phyloP scores from a whole-genome alignment of 2,797 vertebrate species.

The Hippopotamyrus pictus region DNA sequence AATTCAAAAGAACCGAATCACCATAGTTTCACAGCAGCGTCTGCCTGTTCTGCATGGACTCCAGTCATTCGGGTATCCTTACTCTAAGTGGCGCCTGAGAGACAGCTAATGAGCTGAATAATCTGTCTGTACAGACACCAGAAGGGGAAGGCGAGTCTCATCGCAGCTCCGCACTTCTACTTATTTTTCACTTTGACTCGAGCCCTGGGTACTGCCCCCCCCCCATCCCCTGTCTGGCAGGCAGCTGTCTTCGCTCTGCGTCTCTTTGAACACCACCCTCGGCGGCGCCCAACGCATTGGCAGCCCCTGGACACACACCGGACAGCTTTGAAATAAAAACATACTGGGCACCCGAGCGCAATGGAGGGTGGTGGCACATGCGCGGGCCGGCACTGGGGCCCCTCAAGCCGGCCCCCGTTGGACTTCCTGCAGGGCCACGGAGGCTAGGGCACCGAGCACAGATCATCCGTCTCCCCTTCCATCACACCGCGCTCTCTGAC shows the following conservation, averaged over 20 bases:
- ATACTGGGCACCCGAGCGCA: not conserved
- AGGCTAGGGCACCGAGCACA: not conserved
- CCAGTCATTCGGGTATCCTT: not conserved
- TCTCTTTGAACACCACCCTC: slow-evolving; percentile 13
- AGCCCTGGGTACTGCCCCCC: not conserved
- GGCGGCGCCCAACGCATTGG: not conserved
- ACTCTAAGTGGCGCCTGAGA: not conserved
- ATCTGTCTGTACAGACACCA: not conserved
- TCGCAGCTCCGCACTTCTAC: not conserved
- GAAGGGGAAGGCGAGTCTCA: not conserved
- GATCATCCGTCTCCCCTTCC: not conserved
- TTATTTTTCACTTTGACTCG: not conserved
- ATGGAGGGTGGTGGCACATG: not conserved
- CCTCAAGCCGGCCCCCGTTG: not conserved
- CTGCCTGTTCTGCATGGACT: not conserved
- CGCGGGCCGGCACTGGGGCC: not conserved
- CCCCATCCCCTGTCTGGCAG: not conserved
- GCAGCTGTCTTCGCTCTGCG: not conserved
- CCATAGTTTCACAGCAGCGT: not conserved
- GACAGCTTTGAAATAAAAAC: slow-evolving; percentile 12
- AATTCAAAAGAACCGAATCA: not conserved
- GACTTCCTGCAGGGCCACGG: not conserved
- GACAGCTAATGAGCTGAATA: slow-evolving; percentile 15
- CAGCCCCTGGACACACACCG: not conserved
- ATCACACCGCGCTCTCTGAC: not conserved